A percentile compares a stretch with the other conserved stretches of the same genome.
Evolutionary conservation across 1,140 invertebrate species (phyloP).

Genomic region (Onthophagus taurus): DNA sequence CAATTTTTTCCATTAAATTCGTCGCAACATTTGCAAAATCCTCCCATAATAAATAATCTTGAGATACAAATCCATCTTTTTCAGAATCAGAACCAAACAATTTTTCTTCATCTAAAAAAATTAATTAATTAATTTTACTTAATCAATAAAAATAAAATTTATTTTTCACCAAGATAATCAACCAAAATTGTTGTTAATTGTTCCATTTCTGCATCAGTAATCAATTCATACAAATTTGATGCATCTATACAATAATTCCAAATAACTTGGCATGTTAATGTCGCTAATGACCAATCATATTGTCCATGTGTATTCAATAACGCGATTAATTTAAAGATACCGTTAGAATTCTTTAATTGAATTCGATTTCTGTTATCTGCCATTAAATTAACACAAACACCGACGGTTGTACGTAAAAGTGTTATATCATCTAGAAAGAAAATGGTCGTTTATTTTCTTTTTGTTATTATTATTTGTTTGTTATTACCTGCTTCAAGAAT

Average conservation of each 20-base stretch:
- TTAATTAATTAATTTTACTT: too few relatives aligned
- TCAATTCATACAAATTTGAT: conserved; percentile 39
- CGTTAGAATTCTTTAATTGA: conserved; percentile 39
- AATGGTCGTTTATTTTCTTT: conserved; percentile 3
- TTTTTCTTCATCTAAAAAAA: conserved; percentile 41
- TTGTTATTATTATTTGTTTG: neutral
- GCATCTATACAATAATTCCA: conserved; percentile 63
- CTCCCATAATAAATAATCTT: conserved; percentile 46
- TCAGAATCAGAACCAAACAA: conserved; percentile 32
- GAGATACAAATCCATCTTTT: conserved; percentile 32
- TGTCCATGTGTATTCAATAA: conserved; percentile 46
- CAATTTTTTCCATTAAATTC: conserved; percentile 47
- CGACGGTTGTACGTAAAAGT: conserved; percentile 50
- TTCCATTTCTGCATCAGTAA: conserved; percentile 44
- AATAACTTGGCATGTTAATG: conserved; percentile 53
- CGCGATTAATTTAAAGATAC: conserved; percentile 43
- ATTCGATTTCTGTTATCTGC: conserved; percentile 48
- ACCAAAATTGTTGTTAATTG: conserved; percentile 45
- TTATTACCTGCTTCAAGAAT: conserved; percentile 27
- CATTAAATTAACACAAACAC: conserved; percentile 62
- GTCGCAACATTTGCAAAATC: conserved; percentile 54
- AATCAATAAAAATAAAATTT: conserved; percentile 8
- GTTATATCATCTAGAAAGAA: conserved; percentile 44
- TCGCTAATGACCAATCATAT: conserved; percentile 51
- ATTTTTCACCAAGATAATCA: conserved; percentile 43